Evolutionary conservation across 2,113 vertebrate species (phyloP), one percentile per base, ranked within the genome.

Genomic region (Petrocephalus microphthalmus): DNA sequence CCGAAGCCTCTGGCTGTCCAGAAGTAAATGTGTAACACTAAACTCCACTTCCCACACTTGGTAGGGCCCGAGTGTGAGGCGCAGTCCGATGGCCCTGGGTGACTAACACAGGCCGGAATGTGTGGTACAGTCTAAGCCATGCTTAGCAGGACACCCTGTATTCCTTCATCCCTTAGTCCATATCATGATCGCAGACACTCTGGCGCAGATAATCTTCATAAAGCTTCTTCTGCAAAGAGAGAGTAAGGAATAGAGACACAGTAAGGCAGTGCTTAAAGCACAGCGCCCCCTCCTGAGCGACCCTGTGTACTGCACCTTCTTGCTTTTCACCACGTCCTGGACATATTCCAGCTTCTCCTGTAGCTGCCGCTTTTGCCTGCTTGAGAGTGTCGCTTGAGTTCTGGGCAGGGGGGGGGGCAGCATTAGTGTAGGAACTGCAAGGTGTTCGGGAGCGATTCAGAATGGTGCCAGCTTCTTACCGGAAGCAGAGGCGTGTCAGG

Each of bases 301-400:
- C 71, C 33, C 17, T 19, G 2, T 42, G 15, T 37, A 78, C 17
- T 33, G 71, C 92, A 97, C 96, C 96, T 97, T 96, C 92, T 96
- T 96, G 87, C 89, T 91, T 87, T 95, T 95, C 67, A 96, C 94
- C 88, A 96, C 95, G 3, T 96, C 95, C 89, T 93, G 93, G 10
- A 97, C 89, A 10, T 96, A 96, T 22, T 95, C 94, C 74, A 94
- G 92, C 89, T 95, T 96, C 89, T 96, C 95, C 87, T 94, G 94
- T 78, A 97, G 91, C 54, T 96, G 95, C 67, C 93, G 92, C 82
- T 95, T 95, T 93, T 96, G 95, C 89, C 95, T 94, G 88, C 95
- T 94, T 88, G 15, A 88, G 60, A 86, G 52, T 51, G 57, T 81
- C 8, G 25, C 8, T 29, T 15, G 71, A 54, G 82, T 25, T n/a